Evolutionary conservation across 1,140 invertebrate species (phyloP), one percentile per base, ranked within the genome.

Genomic region (Macrostomum lignano): DNA sequence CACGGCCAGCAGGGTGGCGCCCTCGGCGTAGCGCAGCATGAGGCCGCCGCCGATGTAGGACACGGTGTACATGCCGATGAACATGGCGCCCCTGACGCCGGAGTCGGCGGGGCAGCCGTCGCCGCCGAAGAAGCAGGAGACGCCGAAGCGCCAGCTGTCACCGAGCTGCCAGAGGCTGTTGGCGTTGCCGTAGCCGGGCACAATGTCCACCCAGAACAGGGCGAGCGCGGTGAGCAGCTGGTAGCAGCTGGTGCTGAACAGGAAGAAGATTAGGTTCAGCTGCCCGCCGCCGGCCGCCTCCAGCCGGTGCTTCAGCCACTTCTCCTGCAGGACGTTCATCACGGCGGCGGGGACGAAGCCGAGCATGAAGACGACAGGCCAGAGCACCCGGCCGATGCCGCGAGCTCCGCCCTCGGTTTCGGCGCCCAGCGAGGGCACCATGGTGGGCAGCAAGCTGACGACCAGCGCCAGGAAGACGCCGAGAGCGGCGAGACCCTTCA

Each of bases 121-220:
- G n/a, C n/a, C n/a, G n/a, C n/a, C n/a, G n/a, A n/a, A n/a, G n/a
- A n/a, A n/a, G n/a, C n/a, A n/a, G n/a, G n/a, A n/a, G n/a, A n/a
- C n/a, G n/a, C 32, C 42, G 13, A 42, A 35, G n/a, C 33, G 38
- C 34, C 42, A 45, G 20, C 38, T 36, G 1, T 35, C 21, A 9
- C 37, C 38, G 32, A 45, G 42, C 10, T 42, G 11, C 7, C 25
- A 35, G 17, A 14, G 11, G 11, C n/a, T 17, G 37, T 40, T 30
- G 36, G 43, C 42, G 34, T 32, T 37, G 24, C 44, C 42, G 35
- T 42, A 44, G 23, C 36, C 39, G 10, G 42, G 42, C 7, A 46
- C 39, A 23, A 46, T 43, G 20, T 46, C 42, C 0, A 38, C 36
- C 44, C 42, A 44, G 38, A 46, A 46, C 2, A 44, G 31, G 5